Percentiles rank a stretch among this genome's conserved stretches.
These are phyloP conservation scores for Eumaeus atala DNA, from an alignment of 1,140 invertebrate genomes.

Conservation along the genomic window DNA sequence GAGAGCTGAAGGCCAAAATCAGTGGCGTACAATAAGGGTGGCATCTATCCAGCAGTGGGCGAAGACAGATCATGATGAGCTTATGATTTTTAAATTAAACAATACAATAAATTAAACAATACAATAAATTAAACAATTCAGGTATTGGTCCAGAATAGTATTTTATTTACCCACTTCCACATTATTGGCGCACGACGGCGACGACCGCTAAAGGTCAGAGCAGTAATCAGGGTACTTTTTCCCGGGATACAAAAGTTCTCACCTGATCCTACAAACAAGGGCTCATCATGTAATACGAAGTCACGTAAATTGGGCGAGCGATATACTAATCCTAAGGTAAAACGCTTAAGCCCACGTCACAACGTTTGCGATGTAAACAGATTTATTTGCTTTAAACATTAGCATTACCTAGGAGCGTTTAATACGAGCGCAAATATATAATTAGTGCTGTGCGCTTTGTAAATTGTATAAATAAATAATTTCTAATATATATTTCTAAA, in stretches of 20 bases:
- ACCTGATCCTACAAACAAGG: constrained; percentile 55
- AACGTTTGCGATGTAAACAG: constrained; percentile 54
- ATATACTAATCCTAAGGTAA: constrained; percentile 65
- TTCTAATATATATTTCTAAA: no score
- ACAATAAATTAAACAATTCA: no score
- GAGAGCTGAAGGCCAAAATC: no score
- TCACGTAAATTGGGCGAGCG: constrained; percentile 65
- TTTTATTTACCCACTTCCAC: neutral
- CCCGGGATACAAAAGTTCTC: constrained; percentile 33
- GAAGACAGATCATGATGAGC: no score
- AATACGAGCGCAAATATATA: constrained; percentile 5
- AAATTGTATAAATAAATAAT: neutral
- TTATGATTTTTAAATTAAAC: no score
- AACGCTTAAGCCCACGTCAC: constrained; percentile 56
- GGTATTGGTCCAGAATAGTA: no score
- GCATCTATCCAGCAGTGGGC: no score
- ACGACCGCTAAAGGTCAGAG: constrained; percentile 12
- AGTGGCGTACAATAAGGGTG: no score
- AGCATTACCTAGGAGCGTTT: constrained; percentile 25
- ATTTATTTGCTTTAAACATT: constrained; percentile 59
- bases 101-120: no score
- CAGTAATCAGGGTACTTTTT: constrained; percentile 29
- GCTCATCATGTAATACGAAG: constrained; percentile 54
- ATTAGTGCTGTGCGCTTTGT: constrained; percentile 5
- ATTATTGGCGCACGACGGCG: constrained; percentile 2